A percentile compares a stretch with the other conserved stretches of the same genome.
Conservation (phyloP, 2,888 invertebrate species). For the Phalangium opilio region DNA sequence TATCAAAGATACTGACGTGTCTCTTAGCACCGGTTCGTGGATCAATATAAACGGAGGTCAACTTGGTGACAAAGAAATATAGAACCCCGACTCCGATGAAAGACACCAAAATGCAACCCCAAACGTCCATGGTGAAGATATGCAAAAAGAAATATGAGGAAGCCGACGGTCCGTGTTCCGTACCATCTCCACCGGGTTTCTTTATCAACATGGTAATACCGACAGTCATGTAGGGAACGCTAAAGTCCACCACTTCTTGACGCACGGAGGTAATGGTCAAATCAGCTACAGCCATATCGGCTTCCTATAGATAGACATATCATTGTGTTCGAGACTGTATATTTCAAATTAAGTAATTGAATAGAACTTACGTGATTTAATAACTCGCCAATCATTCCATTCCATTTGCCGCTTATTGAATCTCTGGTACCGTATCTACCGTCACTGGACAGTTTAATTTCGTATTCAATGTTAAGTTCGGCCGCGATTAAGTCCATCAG, state of each 20-base stretch:
- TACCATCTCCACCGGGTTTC: not conserved
- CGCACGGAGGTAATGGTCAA: conserved; percentile 5
- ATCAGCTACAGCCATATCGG: conserved; percentile 10
- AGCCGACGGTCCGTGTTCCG: not conserved
- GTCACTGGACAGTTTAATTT: conserved; percentile 6
- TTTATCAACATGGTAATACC: conserved; percentile 7
- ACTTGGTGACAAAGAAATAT: conserved; percentile 5
- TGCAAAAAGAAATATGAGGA: conserved; percentile 5
- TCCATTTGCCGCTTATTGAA: conserved; percentile 7
- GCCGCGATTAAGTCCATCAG: conserved; percentile 8
- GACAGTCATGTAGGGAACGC: conserved; percentile 7
- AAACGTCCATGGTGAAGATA: conserved; percentile 7
- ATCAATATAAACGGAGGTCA: conserved; percentile 11
- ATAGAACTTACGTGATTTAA: conserved; percentile 10
- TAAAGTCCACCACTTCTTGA: conserved; percentile 9
- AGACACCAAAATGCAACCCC: conserved; percentile 8
- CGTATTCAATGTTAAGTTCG: conserved; percentile 8
- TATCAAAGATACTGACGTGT: conserved; percentile 6
- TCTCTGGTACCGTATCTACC: conserved; percentile 5
- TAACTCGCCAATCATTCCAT: conserved; percentile 13
- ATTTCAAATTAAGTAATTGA: not conserved
- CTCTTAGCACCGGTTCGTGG: conserved; percentile 7
- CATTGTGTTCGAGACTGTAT: not conserved
- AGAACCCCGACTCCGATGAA: not conserved
- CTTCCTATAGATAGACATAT: conserved; percentile 6